Conservation (phyloP, 2,797 vertebrate species). For the Paramormyrops hopkinsi region DNA sequence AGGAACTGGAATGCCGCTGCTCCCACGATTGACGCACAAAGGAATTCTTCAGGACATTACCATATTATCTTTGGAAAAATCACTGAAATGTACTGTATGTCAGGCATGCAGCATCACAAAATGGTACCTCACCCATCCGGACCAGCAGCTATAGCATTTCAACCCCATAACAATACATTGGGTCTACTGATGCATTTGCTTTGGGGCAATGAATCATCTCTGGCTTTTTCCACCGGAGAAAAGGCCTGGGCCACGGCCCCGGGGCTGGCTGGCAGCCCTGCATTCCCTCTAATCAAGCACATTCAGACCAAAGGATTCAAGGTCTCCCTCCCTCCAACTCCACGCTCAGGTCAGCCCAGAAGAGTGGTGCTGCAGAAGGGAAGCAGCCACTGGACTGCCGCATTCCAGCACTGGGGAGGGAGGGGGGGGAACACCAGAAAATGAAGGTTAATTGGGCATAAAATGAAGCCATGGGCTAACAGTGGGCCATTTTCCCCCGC, state of each 20-base stretch:
- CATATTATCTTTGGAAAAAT: not conserved
- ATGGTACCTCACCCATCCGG: not conserved
- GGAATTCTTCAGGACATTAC: not conserved
- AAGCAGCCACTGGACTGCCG: not conserved
- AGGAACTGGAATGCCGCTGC: not conserved
- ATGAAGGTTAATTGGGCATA: conserved; percentile 23
- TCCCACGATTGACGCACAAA: not conserved
- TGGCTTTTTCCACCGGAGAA: not conserved
- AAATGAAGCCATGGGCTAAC: conserved; percentile 9
- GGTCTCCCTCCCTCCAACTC: not conserved
- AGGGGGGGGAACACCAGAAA: not conserved
- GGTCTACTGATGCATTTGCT: not conserved
- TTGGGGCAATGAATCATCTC: not conserved
- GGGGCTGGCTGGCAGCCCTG: not conserved
- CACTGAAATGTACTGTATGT: conserved; percentile 11
- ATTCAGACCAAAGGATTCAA: not conserved
- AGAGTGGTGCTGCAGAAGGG: not conserved
- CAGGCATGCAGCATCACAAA: not conserved
- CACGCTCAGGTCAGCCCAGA: not conserved
- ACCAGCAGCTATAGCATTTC: not conserved
- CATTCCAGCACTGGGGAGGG: not conserved
- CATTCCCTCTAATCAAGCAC: conserved; percentile 3
- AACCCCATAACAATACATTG: not conserved
- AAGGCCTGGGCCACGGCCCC: not conserved
- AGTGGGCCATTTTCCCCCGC: conserved; percentile 8